Evolutionary conservation across 2,888 invertebrate species (phyloP).

Genomic region (Mesochorus sp.): DNA sequence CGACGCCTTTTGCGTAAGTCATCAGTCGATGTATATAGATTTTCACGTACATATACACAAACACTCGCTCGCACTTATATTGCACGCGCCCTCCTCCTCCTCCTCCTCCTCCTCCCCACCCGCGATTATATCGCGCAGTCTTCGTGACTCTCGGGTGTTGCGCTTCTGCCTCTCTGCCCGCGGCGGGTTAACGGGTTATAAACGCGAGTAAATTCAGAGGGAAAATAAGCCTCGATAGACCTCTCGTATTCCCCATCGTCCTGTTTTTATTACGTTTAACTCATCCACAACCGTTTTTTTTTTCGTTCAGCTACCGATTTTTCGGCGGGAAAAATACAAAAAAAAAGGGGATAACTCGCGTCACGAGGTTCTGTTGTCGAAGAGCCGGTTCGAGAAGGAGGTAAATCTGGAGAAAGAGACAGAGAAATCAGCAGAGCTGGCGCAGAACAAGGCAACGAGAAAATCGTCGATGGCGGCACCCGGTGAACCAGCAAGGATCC

Average conservation of each 20-base stretch:
- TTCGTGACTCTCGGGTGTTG: conserved; percentile 33
- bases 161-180: conserved; percentile 28
- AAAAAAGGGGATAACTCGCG: neutral
- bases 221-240: conserved; percentile 12
- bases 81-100: conserved; percentile 40
- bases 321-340: conserved; percentile 22
- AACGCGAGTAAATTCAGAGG: conserved; percentile 39
- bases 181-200: too few relatives aligned
- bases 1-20: neutral
- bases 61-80: neutral
- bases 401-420: neutral
- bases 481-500: conserved; percentile 63
- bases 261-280: neutral
- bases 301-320: neutral
- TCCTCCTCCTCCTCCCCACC: too few relatives aligned
- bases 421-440: conserved; percentile 52
- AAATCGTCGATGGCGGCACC: conserved; percentile 64
- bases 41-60: neutral
- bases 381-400: neutral
- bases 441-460: conserved; percentile 55
- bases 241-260: neutral
- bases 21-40: neutral
- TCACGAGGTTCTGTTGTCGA: conserved; percentile 9
- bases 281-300: neutral
- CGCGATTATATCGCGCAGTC: conserved; percentile 17